Evolutionary conservation across 2,797 vertebrate genomes (phyloP), one percentile per base, ranked within the genome.

Genomic region (Tachyglossus aculeatus): DNA sequence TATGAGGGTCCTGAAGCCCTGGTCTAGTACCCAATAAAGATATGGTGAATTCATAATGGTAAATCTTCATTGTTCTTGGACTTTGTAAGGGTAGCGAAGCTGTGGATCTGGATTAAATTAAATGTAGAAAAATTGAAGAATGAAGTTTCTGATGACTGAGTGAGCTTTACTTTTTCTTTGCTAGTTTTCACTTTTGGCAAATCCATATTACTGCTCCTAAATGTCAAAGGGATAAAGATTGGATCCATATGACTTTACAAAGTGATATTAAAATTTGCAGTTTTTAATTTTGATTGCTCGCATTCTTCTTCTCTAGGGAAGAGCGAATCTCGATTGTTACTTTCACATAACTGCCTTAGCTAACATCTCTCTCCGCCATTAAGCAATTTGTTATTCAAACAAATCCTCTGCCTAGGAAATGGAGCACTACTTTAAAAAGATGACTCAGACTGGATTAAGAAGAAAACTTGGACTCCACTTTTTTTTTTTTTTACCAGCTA

Each of bases 111-210:
- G 22, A 39, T 41, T 52, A 67, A 59, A 47, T 66, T 69, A 63
- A 51, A 29, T 50, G 10, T 36, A 32, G 9, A 41, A 56, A 60
- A 44, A 38, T 2, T 60, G 39, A 48, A 71, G 57, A 44, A 43
- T 58, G 25, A 43, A 32, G 33, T 64, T 57, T 36, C 39, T 74
- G 36, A 64, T 58, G 55, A 33, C 27, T 52, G 12, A 40, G 8
- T 19, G 9, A 56, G 40, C 11, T 3, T 40, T 10, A 29, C 7
- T 44, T 36, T 14, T 47, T 70, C 40, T 25, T 59, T 9, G 71
- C 32, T 9, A 16, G n/a, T 34, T 58, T 65, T 72, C 38, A 57
- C 53, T 55, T 76, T 29, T 77, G 48, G 39, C 29, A 36, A 41
- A 37, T 37, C 62, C 54, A n/a, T 55, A 14, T 51, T 37, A 48